Conservation (phyloP, 2,888 invertebrate species). For the Orthosia gracilis region DNA sequence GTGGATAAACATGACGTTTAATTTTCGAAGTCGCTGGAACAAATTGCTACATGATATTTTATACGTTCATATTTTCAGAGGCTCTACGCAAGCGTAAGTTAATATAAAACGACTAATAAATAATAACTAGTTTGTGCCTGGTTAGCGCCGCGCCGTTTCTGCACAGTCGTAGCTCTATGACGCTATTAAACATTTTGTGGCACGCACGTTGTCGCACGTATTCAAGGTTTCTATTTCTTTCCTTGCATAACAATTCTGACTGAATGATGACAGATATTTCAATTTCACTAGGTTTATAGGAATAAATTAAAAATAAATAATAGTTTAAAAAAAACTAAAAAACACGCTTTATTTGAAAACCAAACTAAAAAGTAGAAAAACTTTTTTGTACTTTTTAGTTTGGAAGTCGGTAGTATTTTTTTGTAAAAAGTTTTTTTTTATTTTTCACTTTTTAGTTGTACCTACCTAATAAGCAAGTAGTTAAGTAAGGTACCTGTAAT, state of each 20-base stretch:
- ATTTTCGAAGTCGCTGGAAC: constrained; percentile 38
- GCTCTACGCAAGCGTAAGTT: constrained; percentile 20
- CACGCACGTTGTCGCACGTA: constrained; percentile 71
- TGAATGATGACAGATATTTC: constrained; percentile 66
- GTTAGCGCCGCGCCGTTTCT: constrained; percentile 34
- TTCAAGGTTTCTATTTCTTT: constrained; percentile 77
- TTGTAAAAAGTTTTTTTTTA: too few species aligned
- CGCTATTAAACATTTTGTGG: constrained; percentile 58
- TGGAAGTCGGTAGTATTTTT: too few species aligned
- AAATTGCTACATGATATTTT: constrained; percentile 51
- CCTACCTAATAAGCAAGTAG: too few species aligned
- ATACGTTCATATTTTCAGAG: constrained; percentile 41
- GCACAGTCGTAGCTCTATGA: constrained; percentile 47
- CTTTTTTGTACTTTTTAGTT: too few species aligned
- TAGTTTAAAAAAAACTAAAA: too few species aligned
- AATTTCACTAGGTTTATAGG: constrained; percentile 67
- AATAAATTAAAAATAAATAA: constrained; percentile 27
- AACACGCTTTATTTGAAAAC: too few species aligned
- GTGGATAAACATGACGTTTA: constrained; percentile 42
- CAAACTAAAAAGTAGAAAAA: too few species aligned
- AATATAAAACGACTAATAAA: constrained; percentile 38
- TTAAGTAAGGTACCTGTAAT: too few species aligned
- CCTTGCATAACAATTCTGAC: constrained; percentile 70
- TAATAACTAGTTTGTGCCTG: constrained; percentile 28
- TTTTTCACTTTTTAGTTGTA: too few species aligned